Percentiles rank a stretch among this genome's conserved stretches.
These are phyloP conservation scores for Ophioderma brevispina DNA, from an alignment of 35 echinoderm and acorn worm genomes.

Conservation along the genomic window DNA sequence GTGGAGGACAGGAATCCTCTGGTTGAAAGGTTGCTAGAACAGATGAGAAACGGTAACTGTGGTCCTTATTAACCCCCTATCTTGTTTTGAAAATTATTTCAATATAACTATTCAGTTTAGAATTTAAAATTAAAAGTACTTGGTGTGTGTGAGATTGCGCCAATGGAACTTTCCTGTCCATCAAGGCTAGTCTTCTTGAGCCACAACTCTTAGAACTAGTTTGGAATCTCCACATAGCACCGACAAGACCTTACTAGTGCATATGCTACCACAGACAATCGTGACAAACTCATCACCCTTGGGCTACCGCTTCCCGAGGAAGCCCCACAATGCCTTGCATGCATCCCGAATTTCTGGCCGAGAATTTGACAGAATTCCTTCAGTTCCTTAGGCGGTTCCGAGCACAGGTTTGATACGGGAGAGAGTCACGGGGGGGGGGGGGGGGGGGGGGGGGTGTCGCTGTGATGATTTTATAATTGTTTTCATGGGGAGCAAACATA, in stretches of 20 bases:
- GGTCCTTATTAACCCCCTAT: too few species aligned
- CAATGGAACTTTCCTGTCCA: constrained; percentile 78
- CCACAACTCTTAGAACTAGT: constrained; percentile 40
- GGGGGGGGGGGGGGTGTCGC: constrained; percentile 43
- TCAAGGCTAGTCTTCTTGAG: constrained; percentile 68
- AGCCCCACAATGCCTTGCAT: constrained; percentile 38
- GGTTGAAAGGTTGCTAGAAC: constrained; percentile 62
- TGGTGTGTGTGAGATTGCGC: constrained; percentile 6
- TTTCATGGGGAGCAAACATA: constrained; percentile 90
- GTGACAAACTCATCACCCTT: constrained; percentile 35
- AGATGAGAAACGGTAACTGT: constrained; percentile 85
- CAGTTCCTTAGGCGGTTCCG: constrained; percentile 81
- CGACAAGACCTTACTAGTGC: constrained; percentile 65
- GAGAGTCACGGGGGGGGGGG: constrained; percentile 48
- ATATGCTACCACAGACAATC: constrained; percentile 55
- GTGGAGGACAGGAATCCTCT: constrained; percentile 38
- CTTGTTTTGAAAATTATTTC: too few species aligned
- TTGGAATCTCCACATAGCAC: constrained; percentile 72
- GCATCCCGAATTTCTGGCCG: constrained; percentile 76
- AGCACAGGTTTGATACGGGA: constrained; percentile 74
- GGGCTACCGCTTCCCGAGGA: constrained; percentile 55
- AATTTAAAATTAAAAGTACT: too few species aligned
- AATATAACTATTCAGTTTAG: too few species aligned
- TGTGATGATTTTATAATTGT: constrained; percentile 86
- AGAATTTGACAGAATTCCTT: constrained; percentile 80